Base-by-base conservation (phyloP, 2,888 invertebrate species). In the Hypselothyrea guttata region DNA sequence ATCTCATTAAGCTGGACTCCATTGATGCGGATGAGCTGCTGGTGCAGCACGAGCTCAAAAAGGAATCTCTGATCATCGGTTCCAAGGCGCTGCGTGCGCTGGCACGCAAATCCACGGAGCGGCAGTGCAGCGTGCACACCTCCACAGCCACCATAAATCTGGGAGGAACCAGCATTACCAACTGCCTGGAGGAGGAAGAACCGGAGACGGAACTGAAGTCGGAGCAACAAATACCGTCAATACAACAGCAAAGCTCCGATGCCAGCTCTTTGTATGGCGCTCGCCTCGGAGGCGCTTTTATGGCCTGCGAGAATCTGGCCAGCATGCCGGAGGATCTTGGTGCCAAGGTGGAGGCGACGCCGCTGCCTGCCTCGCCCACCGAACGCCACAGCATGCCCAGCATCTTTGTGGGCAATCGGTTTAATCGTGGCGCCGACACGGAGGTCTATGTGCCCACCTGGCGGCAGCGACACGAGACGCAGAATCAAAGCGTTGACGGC, bases 291-390 rank as follows among this genome's bases (percentile, higher is more conserved):
- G 92, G 91, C 47, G 90, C 90, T 12, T 93, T 92, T 70, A 91
- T 92, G 89, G 93, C 93, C 7, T 94, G 93, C 85, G 94, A 94
- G 88, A 92, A 94, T 90, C 89, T 94, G 65, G 91, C 92, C 8
- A 77, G 60, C 41, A 61, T 83, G 42, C 59, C 56, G 7, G 78
- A 84, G 60, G 92, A 93, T 87, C 91, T 94, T 82, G 75, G 38
- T 7, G 8, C 11, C 8, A 7, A 22, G 8, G 0, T 27, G 9
- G 7, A n/a, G 22, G 11, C 16, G 9, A 4, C 31, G 38, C 60
- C 52, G 5, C 49, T 71, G 11, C 46, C 71, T 0, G 55, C 38
- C 5, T 77, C 76, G 0, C 77, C 82, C 18, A 78, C 70, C 5
- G 77, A 77, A 7, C 91, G 94, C 22, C 93, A 93, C 72, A 94